Percentiles rank a stretch among this genome's conserved stretches.
Conservation (phyloP, 2,888 invertebrate species). For the Hydroisotoma schaefferi region DNA sequence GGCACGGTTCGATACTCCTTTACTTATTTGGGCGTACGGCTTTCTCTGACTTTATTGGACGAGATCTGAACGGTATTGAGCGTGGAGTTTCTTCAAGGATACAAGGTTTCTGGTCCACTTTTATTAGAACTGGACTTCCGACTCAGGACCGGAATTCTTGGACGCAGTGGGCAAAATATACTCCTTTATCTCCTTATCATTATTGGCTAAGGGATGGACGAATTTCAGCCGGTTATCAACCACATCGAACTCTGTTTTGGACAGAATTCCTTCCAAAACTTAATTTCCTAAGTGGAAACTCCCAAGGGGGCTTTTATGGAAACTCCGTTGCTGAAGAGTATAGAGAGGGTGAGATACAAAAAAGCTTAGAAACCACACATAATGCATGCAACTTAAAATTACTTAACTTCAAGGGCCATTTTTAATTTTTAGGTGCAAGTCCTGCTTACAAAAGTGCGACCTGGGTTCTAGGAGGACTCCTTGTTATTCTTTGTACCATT, state of each 20-base stretch:
- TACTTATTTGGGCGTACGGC: constrained; percentile 48
- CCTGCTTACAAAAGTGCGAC: constrained; percentile 47
- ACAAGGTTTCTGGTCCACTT: constrained; percentile 45
- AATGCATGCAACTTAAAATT: too few relatives aligned
- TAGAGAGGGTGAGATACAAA: constrained; percentile 38
- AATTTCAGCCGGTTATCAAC: constrained; percentile 54
- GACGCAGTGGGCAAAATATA: constrained; percentile 45
- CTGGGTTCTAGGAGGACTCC: constrained; percentile 46
- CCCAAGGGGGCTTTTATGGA: constrained; percentile 26
- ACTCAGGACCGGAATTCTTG: constrained; percentile 40
- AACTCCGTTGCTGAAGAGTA: constrained; percentile 43
- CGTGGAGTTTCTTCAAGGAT: constrained; percentile 35
- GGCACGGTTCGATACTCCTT: constrained; percentile 47
- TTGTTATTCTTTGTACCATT: constrained; percentile 43
- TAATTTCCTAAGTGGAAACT: constrained; percentile 40
- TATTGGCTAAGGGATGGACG: constrained; percentile 59
- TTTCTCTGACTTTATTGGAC: constrained; percentile 56
- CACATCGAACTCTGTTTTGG: constrained; percentile 53
- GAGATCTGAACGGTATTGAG: constrained; percentile 61
- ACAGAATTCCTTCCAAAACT: constrained; percentile 54
- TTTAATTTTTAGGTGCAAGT: constrained; percentile 30
- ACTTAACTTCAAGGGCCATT: too few relatives aligned
- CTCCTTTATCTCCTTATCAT: constrained; percentile 52
- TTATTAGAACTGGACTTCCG: constrained; percentile 30
- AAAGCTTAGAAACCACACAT: too few relatives aligned